Evolutionary conservation across 2,113 vertebrate genomes (phyloP), one percentile per base, ranked within the genome.

Genomic region (Gnathonemus echidnorhynchus): DNA sequence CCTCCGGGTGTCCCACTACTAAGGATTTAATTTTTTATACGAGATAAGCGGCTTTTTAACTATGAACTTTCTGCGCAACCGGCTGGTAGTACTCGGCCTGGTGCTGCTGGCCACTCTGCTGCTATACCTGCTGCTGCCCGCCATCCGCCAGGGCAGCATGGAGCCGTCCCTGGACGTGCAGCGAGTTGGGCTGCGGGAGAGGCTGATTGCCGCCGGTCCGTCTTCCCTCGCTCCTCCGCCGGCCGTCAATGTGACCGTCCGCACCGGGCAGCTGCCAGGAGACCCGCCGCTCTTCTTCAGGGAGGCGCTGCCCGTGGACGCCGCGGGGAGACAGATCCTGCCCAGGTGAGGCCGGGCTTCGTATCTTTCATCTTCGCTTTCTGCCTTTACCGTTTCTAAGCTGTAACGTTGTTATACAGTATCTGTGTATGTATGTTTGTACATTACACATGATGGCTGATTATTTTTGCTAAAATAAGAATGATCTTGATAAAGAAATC

Each of bases 231-330:
- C 91, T 24, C 91, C 93, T 1, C 48, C 91, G 21, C 90, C 92
- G 3, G 90, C 89, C 58, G 92, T 93, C 92, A 96, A 96, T 2
- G 92, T 95, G 92, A 97, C 97, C 0, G 91, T 95, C n/a, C 94
- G 95, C 39, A 95, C 93, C 0, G 96, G 97, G 10, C 95, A 95
- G 91, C 93, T 96, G 0, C 94, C 93, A 0, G 96, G 97, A 2
- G 94, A 96, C 91, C 94, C 96, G 1, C 96, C 97, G 0, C 89
- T 99, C 52, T 98, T 98, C 93, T 99, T 98, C 94, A 94, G 98
- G 87, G 98, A 99, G 93, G 96, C 95, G 27, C 88, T 97, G 4
- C 95, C 96, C 0, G 88, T 95, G 31, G 95, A 93, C 88, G 93
- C 66, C 50, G 45, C 94, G 0, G 94, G 96, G 17, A 89, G 93